These are phyloP conservation scores for Bubo bubo DNA, from an alignment of 2,113 vertebrate species.

Conservation along the genomic window DNA sequence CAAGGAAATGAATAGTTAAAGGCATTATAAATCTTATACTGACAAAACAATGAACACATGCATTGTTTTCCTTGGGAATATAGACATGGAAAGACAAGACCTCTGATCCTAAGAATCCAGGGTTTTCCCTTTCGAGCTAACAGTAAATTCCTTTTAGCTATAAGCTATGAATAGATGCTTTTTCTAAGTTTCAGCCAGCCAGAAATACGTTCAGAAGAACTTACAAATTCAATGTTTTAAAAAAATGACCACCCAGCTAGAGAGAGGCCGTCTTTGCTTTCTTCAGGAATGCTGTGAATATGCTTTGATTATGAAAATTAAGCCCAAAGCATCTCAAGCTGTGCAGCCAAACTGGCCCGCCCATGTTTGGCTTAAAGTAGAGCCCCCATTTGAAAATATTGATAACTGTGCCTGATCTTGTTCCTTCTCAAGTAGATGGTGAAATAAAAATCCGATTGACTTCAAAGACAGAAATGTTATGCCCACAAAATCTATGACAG, in stretches of 20 bases:
- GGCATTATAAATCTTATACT: constrained; percentile 30
- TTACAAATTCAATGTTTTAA: not conserved
- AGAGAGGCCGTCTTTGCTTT: not conserved
- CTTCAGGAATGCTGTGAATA: not conserved
- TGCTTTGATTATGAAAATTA: constrained; percentile 47
- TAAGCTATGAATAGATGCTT: not conserved
- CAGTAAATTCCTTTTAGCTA: not conserved
- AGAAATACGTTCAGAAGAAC: not conserved
- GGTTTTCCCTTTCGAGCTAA: not conserved
- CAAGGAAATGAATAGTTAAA: constrained; percentile 59
- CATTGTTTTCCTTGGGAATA: constrained; percentile 40
- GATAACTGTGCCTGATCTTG: not conserved
- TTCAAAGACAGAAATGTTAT: not conserved
- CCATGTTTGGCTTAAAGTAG: not conserved
- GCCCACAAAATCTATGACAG: not conserved
- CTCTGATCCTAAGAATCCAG: not conserved
- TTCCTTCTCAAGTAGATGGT: not conserved
- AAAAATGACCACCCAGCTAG: constrained; percentile 29
- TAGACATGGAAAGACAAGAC: not conserved
- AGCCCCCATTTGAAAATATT: not conserved
- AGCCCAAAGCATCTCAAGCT: not conserved
- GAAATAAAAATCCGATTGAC: not conserved
- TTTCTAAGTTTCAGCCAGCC: not conserved
- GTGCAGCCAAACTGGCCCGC: not conserved
- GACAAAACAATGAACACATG: constrained; percentile 32